Base-by-base conservation (phyloP, 2,113 vertebrate genomes). In the Caracal caracal region DNA sequence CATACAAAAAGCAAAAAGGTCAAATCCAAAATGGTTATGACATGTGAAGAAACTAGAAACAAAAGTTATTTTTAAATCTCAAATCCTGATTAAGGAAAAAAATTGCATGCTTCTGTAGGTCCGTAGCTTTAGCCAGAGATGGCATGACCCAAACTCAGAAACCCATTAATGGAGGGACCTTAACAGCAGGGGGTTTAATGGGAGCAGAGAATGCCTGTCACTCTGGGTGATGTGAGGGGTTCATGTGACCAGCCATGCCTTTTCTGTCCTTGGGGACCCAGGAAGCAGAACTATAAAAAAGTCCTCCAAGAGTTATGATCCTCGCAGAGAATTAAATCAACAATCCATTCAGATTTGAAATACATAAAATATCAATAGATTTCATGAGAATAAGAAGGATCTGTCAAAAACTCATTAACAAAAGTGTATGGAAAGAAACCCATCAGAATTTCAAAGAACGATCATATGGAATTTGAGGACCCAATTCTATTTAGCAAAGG, bases 231-330 rank as follows among this genome's bases (percentile, higher is more conserved):
- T 79, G 10, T 19, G 61, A 94, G 35, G 61, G 81, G 97, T 92
- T 94, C 93, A 97, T 83, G 75, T 79, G 68, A 93, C 90, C 95
- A 95, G 89, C 83, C 78, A 13, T 47, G 47, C 6, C 0, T 90
- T 97, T 96, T 6, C 65, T 79, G 89, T 96, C 93, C 97, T 94
- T 94, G 82, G 89, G 33, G 43, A 87, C 88, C 93, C 83, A 78
- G 59, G 82, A 96, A 93, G 85, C 93, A 93, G 98, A 91, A 93
- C 16, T 96, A 90, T 97, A 97, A 96, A 98, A 98, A 82, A 81
- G 59, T 94, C 71, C 96, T 94, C 96, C 95, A 68, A 78, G 81
- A 96, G 71, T 93, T 92, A 76, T 53, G 92, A 88, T 96, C 51
- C 95, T 94, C 93, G 59, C 71, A 92, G 97, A 91, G 53, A 90